phyloP scores from a whole-genome alignment of 2,113 vertebrate genomes.

The Maccullochella peelii region DNA sequence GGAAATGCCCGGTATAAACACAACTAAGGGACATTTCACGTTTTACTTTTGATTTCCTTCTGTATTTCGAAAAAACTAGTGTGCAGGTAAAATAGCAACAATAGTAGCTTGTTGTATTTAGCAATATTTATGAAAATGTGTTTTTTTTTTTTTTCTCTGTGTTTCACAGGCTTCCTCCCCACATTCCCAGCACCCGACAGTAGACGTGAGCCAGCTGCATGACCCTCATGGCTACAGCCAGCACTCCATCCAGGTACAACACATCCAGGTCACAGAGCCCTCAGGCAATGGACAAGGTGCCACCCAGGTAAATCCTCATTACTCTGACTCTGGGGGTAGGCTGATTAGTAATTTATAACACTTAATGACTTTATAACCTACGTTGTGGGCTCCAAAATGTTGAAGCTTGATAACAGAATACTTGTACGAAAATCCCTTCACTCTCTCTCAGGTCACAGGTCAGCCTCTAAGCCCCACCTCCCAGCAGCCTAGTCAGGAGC shows the following conservation, averaged over 20 bases:
- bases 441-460: constrained; percentile 82
- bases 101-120: background rate
- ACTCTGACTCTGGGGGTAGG: background rate
- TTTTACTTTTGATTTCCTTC: background rate
- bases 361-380: background rate
- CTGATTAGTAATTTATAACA: background rate
- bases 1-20: background rate
- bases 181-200: constrained; percentile 93
- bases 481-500: constrained; percentile 89
- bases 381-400: background rate
- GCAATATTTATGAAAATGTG: background rate
- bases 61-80: background rate
- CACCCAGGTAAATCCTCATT: constrained; percentile 85
- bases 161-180: constrained; percentile 90
- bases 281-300: constrained; percentile 76
- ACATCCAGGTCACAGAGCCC: constrained; percentile 94
- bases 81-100: background rate
- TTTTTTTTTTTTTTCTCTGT: background rate
- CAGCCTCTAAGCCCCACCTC: constrained; percentile 93
- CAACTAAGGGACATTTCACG: too few relatives aligned
- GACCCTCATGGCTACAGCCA: constrained; percentile 95
- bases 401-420: background rate
- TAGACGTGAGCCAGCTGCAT: constrained; percentile 95
- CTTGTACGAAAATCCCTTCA: background rate
- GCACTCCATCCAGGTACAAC: constrained; percentile 98